Percentiles rank a stretch among this genome's conserved stretches.
These are phyloP conservation scores for Gobionotothen gibberifrons DNA, from an alignment of 2,797 vertebrate species.

Conservation along the genomic window DNA sequence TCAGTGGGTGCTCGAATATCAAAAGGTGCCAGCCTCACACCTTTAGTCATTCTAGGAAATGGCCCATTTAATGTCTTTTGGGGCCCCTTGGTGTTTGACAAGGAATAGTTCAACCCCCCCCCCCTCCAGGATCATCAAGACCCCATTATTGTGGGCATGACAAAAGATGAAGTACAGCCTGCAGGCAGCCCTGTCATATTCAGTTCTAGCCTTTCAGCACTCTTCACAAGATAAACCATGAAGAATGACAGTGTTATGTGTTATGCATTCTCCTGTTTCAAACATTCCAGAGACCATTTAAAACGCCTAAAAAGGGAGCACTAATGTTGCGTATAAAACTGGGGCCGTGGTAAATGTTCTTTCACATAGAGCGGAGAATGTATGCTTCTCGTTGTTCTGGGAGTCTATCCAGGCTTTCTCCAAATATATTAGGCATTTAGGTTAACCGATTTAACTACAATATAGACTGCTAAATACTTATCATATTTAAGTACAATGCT, in stretches of 20 bases:
- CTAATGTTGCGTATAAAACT: constrained; percentile 24
- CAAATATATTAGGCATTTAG: not conserved
- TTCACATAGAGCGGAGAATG: not conserved
- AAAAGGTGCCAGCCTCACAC: constrained; percentile 65
- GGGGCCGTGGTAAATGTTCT: constrained; percentile 22
- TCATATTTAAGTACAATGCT: not conserved
- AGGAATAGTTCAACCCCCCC: constrained; percentile 27
- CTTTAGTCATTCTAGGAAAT: constrained; percentile 65
- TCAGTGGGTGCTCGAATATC: constrained; percentile 70
- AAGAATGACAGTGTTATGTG: constrained; percentile 30
- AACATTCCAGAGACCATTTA: constrained; percentile 27
- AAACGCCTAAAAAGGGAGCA: constrained; percentile 8
- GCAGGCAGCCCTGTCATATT: constrained; percentile 61
- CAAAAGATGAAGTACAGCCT: constrained; percentile 66
- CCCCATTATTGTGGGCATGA: constrained; percentile 54
- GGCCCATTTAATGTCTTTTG: constrained; percentile 49
- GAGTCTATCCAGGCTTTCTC: not conserved
- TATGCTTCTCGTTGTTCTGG: not conserved
- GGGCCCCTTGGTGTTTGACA: constrained; percentile 58
- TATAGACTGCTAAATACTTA: not conserved
- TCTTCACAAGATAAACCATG: constrained; percentile 33
- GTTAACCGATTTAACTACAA: not conserved
- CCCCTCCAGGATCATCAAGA: constrained; percentile 42
- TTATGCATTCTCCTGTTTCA: constrained; percentile 46
- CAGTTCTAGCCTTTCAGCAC: constrained; percentile 45